phyloP scores from a whole-genome alignment of 1,140 invertebrate genomes.

The Drosophila grimshawi region DNA sequence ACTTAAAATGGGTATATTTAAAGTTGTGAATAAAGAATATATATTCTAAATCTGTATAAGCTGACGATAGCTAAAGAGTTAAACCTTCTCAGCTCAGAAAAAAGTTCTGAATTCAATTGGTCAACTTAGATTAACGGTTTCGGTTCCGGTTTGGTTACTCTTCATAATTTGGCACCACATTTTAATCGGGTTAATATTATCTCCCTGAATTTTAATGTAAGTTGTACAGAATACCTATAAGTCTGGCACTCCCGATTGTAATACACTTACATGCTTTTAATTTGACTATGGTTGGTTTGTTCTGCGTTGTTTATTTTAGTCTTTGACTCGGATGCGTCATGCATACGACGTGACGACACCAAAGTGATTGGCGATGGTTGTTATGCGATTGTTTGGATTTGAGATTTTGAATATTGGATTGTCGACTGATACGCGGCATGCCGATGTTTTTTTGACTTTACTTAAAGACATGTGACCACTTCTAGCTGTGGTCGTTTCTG shows the following conservation, averaged over 20 bases:
- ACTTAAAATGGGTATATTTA: not conserved
- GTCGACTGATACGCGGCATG: slow-evolving; percentile 12
- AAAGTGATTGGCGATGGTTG: slow-evolving; percentile 39
- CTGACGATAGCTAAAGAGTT: too few species aligned
- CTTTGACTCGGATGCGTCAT: slow-evolving; percentile 49
- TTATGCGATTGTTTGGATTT: not conserved
- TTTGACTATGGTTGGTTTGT: slow-evolving; percentile 15
- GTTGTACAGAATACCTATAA: not conserved
- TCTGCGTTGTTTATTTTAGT: not conserved
- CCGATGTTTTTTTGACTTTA: slow-evolving; percentile 25
- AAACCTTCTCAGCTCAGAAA: too few species aligned
- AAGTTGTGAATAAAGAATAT: too few species aligned
- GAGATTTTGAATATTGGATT: slow-evolving; percentile 6
- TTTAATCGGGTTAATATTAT: too few species aligned
- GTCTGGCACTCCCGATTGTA: not conserved
- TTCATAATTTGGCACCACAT: too few species aligned
- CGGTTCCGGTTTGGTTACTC: too few species aligned
- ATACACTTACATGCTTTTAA: slow-evolving; percentile 25
- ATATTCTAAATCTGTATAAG: too few species aligned
- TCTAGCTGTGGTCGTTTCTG: slow-evolving; percentile 52
- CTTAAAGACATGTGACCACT: slow-evolving; percentile 45
- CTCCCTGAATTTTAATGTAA: too few species aligned
- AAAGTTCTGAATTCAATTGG: too few species aligned
- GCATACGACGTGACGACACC: slow-evolving; percentile 56
- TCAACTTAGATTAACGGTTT: too few species aligned